Percentiles rank a stretch among this genome's conserved stretches.
These are phyloP conservation scores for Leuciscus waleckii DNA, from an alignment of 2,797 vertebrate genomes.

Conservation along the genomic window DNA sequence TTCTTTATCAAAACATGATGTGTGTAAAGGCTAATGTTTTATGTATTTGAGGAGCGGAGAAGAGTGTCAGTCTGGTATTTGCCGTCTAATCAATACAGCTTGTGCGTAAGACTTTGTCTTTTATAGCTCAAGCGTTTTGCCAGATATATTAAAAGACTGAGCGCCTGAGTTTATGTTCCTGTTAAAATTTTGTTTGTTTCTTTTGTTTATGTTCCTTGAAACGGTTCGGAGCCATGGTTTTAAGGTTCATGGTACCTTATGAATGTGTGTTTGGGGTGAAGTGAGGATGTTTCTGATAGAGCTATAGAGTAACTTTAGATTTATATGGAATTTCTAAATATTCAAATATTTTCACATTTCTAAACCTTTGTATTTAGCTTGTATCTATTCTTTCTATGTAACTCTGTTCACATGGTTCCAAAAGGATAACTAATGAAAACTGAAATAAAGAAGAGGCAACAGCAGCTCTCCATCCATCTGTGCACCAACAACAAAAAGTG, in stretches of 20 bases:
- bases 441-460: neutral
- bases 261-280: neutral
- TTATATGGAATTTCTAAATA: neutral
- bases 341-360: neutral
- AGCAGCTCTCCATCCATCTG: slow-evolving; percentile 14
- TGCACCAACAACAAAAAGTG: slow-evolving; percentile 31
- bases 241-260: neutral
- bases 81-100: neutral
- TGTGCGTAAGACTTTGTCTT: neutral
- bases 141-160: neutral
- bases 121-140: neutral
- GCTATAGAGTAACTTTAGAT: neutral
- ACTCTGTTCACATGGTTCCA: neutral
- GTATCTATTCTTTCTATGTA: neutral
- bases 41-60: too few relatives aligned
- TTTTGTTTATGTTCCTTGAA: too few relatives aligned
- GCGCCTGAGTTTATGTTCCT: too few relatives aligned
- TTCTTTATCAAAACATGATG: too few relatives aligned
- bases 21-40: too few relatives aligned
- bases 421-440: slow-evolving; percentile 6
- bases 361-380: neutral
- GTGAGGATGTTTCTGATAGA: neutral
- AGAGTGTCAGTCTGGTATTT: neutral
- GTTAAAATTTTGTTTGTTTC: too few relatives aligned
- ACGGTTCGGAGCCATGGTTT: too few relatives aligned